Base-by-base conservation (phyloP, 1,140 invertebrate genomes). In the Diorhabda sublineata region DNA sequence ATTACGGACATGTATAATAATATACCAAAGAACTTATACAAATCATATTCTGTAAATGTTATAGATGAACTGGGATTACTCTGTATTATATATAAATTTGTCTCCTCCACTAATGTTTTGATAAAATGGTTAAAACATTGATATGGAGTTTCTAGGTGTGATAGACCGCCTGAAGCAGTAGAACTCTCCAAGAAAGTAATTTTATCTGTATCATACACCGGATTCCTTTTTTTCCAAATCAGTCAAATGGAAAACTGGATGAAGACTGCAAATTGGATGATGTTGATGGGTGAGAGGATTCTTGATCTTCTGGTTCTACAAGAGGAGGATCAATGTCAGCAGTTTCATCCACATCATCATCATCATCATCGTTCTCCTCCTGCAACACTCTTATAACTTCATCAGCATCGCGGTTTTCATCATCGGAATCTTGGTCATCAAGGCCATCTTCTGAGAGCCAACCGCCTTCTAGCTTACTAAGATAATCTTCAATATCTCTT, bases 331-430 rank as follows among this genome's bases (percentile, higher is more conserved):
- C 11, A 11, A 11, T 11, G 9, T 61, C 60, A 61, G 11, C 60
- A 61, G 11, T 42, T 41, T 61, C 60, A 61, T 61, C 60, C 11
- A 41, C 43, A 11, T 61, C 3, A 11, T 11, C 11, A 11, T 11
- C 11, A 11, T 11, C 11, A 11, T 11, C 11, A 11, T 11, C 11
- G 11, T 11, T 11, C 11, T 11, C 11, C 60, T 61, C 60, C 60
- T 61, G 60, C 60, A 61, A 41, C 60, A 61, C 60, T 61, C 60
- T 61, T 61, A 11, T 11, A 11, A 11, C 11, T 11, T 11, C 60
- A 61, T 61, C 60, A 61, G 60, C 60, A 61, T 61, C 60, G 60
- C 60, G 60, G 42, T 61, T 61, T 61, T 61, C 60, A 61, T 61
- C 60, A 61, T 61, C 60, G 60, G 60, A 61, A 61, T 61, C 60